Evolutionary conservation across 1,140 invertebrate species (phyloP).

Genomic region (Mizuhopecten yessoensis): DNA sequence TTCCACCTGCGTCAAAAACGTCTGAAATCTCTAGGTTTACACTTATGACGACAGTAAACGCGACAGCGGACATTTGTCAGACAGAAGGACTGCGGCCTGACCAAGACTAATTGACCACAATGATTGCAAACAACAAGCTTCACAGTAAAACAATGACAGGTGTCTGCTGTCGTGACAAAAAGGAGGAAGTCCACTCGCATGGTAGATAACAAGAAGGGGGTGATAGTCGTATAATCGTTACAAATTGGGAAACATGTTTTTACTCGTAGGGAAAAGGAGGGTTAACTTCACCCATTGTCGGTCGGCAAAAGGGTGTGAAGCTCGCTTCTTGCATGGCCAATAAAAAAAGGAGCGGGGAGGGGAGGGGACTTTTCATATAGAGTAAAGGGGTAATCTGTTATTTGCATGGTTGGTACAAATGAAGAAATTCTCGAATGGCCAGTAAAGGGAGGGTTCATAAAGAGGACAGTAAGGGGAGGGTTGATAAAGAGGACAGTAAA

Average conservation of each 20-base stretch:
- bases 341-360: no score
- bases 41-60: not conserved
- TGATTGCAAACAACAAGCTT: not conserved
- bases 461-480: no score
- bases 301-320: no score
- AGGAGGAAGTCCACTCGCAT: not conserved
- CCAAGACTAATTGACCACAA: not conserved
- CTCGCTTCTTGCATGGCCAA: not conserved
- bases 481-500: no score
- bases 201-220: not conserved
- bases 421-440: no score
- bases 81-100: not conserved
- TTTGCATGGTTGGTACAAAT: not conserved
- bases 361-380: no score
- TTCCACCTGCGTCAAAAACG: conserved; percentile 29
- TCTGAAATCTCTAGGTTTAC: not conserved
- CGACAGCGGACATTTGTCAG: not conserved
- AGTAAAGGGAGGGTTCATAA: no score
- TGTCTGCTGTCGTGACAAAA: no score
- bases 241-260: not conserved
- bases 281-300: not conserved
- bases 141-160: not conserved
- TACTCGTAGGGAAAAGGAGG: not conserved
- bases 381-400: no score
- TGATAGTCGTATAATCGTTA: not conserved